Percentiles rank a stretch among this genome's conserved stretches.
phyloP scores from a whole-genome alignment of 2,888 invertebrate genomes.

The Leucophenga montana region DNA sequence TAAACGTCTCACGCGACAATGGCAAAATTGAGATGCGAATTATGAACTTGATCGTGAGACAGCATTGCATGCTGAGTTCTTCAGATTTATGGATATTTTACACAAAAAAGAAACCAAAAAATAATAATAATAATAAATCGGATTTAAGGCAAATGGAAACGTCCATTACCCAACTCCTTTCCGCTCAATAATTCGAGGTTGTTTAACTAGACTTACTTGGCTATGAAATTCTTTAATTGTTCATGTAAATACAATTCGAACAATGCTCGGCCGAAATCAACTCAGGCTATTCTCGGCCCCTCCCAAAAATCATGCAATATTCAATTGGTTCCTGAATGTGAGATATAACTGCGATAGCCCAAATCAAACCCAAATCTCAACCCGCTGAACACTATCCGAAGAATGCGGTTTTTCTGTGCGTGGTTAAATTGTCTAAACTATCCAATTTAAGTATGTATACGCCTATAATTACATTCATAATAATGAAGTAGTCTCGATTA shows the following conservation, averaged over 20 bases:
- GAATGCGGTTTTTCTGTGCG: not conserved
- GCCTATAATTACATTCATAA: not conserved
- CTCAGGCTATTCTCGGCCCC: not conserved
- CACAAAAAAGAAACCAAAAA: no score
- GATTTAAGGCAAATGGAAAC: not conserved
- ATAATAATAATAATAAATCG: no score
- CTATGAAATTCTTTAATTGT: slow-evolving; percentile 17
- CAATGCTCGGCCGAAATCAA: not conserved
- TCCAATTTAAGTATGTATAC: not conserved
- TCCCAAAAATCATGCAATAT: not conserved
- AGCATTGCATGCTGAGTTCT: not conserved
- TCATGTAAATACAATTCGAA: not conserved
- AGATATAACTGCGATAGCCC: not conserved
- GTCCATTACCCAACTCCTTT: not conserved
- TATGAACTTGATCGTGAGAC: no score
- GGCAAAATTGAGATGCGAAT: no score
- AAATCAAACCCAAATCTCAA: no score
- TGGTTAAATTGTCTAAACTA: slow-evolving; percentile 8
- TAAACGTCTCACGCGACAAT: no score
- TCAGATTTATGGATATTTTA: not conserved
- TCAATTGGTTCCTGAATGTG: slow-evolving; percentile 7
- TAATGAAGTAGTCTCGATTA: slow-evolving; percentile 24
- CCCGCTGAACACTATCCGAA: not conserved
- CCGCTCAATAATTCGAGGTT: not conserved
- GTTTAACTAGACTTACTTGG: not conserved